phyloP scores from a whole-genome alignment of 2,888 invertebrate species.

The Dascillus cervinus region DNA sequence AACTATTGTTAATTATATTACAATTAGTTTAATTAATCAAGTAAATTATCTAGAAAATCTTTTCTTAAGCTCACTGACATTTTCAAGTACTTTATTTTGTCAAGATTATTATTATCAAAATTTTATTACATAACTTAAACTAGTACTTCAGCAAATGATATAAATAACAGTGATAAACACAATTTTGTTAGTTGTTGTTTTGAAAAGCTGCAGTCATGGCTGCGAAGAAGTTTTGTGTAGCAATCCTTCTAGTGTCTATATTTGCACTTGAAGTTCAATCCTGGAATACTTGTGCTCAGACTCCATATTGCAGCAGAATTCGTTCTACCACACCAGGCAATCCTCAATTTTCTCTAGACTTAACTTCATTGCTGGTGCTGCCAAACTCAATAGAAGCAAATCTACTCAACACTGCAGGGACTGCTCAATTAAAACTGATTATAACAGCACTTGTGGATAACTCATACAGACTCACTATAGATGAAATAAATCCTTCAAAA shows the following conservation, averaged over 20 bases:
- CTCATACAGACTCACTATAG: conserved; percentile 68
- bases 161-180: too few species aligned
- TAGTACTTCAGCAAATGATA: too few species aligned
- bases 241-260: conserved; percentile 2
- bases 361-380: neutral
- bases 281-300: conserved; percentile 8
- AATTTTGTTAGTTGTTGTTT: too few species aligned
- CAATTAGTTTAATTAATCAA: too few species aligned
- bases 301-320: conserved; percentile 9
- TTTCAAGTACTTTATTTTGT: too few species aligned
- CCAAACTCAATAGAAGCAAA: neutral
- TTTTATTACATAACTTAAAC: too few species aligned
- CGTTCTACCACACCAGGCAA: conserved; percentile 1
- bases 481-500: conserved; percentile 62
- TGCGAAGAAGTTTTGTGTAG: neutral
- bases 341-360: neutral
- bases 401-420: neutral
- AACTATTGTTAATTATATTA: too few species aligned
- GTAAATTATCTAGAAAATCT: too few species aligned
- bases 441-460: conserved; percentile 59
- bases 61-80: too few species aligned
- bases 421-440: conserved; percentile 37
- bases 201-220: too few species aligned
- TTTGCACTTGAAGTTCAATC: conserved; percentile 2
- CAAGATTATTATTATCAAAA: too few species aligned